Percentiles rank a stretch among this genome's conserved stretches.
Conservation (phyloP, 2,797 vertebrate species). For the Lophotriccus pileatus region DNA sequence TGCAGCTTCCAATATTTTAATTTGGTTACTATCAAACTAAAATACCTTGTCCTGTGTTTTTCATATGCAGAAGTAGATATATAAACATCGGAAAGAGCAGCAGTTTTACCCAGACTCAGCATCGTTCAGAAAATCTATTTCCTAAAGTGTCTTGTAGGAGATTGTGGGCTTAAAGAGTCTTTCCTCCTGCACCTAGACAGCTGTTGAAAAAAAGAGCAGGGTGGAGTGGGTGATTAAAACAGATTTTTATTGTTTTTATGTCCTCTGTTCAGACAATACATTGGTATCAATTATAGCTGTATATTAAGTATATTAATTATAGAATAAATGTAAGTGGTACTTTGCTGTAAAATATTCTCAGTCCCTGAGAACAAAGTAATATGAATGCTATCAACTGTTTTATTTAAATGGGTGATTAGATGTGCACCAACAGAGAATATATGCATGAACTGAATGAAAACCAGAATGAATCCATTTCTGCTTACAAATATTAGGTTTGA, state of each 20-base stretch:
- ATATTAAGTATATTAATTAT: not conserved
- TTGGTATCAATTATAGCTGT: not conserved
- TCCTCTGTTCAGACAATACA: not conserved
- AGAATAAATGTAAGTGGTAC: not conserved
- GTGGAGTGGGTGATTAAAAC: not conserved
- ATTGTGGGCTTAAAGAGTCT: not conserved
- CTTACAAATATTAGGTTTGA: not conserved
- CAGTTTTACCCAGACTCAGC: not conserved
- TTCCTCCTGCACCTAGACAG: not conserved
- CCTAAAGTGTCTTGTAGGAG: not conserved
- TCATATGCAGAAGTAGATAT: not conserved
- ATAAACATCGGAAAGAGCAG: not conserved
- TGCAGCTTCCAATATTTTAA: not conserved
- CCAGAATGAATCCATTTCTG: not conserved
- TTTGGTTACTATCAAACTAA: not conserved
- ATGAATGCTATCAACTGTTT: not conserved
- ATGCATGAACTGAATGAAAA: not conserved
- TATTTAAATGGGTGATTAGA: not conserved
- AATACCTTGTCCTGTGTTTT: not conserved
- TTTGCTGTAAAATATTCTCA: not conserved
- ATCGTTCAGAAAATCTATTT: not conserved
- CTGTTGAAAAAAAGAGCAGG: not conserved
- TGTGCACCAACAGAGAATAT: not conserved
- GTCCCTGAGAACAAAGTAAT: not conserved
- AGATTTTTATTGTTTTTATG: not conserved